Evolutionary conservation across 2,797 vertebrate genomes (phyloP).

Genomic region (Buceros bicornis): DNA sequence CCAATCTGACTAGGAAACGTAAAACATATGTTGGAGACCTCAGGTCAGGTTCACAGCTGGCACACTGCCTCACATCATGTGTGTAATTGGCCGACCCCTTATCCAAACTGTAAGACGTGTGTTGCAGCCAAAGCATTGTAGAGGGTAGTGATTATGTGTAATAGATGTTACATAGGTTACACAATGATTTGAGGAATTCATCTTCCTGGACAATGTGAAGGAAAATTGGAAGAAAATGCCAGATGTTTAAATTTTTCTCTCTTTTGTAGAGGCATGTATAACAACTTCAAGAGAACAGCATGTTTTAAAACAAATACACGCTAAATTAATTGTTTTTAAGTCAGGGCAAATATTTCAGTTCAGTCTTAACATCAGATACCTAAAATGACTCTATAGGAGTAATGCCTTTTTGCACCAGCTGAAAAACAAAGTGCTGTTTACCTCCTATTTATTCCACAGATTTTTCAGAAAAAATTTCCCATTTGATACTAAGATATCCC

Average conservation of each 20-base stretch:
- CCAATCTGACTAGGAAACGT: background rate
- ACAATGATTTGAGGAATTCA: background rate
- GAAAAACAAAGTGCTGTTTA: background rate
- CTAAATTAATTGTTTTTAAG: background rate
- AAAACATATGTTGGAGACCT: background rate
- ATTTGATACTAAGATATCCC: background rate
- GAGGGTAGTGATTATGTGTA: background rate
- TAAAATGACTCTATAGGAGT: background rate
- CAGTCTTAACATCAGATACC: background rate
- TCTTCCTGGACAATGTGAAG: background rate
- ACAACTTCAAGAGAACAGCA: background rate
- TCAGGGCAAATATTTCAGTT: background rate
- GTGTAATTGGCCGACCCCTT: background rate
- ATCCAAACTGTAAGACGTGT: background rate
- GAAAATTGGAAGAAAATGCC: background rate
- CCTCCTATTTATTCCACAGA: background rate
- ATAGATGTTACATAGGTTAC: background rate
- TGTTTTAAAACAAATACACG: background rate
- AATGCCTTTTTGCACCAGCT: background rate
- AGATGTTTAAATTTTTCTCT: background rate
- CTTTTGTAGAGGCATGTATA: background rate
- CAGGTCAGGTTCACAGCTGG: background rate
- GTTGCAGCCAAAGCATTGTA: background rate
- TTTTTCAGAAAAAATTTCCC: background rate
- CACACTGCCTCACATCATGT: background rate